phyloP scores from a whole-genome alignment of 1,140 invertebrate genomes.

The Apolygus lucorum region DNA sequence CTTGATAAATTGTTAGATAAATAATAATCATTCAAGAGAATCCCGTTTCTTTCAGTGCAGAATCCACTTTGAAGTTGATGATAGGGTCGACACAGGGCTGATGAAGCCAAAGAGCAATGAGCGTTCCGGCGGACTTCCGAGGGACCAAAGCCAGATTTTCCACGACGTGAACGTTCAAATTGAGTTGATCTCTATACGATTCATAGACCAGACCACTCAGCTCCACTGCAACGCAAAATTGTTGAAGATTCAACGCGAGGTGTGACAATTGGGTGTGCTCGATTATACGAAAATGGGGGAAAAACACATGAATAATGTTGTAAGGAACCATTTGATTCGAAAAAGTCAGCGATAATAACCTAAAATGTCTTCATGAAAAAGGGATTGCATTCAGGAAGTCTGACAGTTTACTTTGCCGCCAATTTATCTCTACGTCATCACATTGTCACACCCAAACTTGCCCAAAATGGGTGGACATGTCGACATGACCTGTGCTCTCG shows the following conservation, averaged over 20 bases:
- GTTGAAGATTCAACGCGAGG: not conserved
- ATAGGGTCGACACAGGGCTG: not conserved
- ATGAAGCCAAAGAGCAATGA: not conserved
- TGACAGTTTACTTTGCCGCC: not conserved
- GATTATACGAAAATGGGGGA: not conserved
- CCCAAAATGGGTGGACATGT: too few relatives aligned
- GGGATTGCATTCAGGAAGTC: not conserved
- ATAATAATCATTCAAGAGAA: not conserved
- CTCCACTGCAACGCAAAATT: not conserved
- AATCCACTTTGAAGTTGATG: not conserved
- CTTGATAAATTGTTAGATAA: too few relatives aligned
- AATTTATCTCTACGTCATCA: not conserved
- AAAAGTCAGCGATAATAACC: too few relatives aligned
- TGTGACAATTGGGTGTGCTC: not conserved
- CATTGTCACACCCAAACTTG: too few relatives aligned
- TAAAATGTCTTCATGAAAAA: not conserved
- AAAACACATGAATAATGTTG: not conserved
- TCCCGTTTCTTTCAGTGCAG: not conserved
- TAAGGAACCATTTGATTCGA: not conserved
- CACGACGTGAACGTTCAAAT: not conserved
- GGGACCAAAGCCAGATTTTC: not conserved
- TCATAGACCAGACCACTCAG: not conserved
- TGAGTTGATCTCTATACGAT: not conserved
- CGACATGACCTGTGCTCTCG: too few relatives aligned
- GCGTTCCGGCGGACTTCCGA: not conserved